Percentiles rank a stretch among this genome's conserved stretches.
Evolutionary conservation across 2,113 vertebrate genomes (phyloP).

Genomic region (Bos indicus): DNA sequence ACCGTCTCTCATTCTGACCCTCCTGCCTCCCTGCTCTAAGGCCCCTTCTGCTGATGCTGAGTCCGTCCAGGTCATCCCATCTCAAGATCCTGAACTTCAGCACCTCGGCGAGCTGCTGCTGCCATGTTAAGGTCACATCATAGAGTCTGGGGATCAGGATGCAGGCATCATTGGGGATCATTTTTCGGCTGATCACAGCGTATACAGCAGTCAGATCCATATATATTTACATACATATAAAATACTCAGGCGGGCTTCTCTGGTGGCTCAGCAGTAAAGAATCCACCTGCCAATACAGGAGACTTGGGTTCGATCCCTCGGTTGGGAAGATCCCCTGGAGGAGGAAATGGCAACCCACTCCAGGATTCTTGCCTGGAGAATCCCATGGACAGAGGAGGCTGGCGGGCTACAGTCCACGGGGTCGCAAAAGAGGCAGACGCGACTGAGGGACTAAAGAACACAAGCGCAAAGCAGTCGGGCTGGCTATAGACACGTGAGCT

Average conservation of each 20-base stretch:
- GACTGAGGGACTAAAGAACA: background rate
- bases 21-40: too few species aligned
- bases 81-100: background rate
- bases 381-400: background rate
- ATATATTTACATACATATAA: background rate
- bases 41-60: background rate
- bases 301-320: background rate
- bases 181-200: rapidly evolving
- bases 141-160: background rate
- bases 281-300: background rate
- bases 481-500: background rate
- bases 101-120: background rate
- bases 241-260: background rate
- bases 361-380: background rate
- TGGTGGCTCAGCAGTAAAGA: background rate
- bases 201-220: background rate
- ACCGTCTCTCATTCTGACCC: background rate
- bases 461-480: background rate
- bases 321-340: background rate
- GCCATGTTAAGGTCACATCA: background rate
- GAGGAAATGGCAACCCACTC: background rate
- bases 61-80: too few species aligned
- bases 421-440: background rate
- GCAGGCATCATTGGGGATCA: background rate
- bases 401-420: background rate